A percentile compares a stretch with the other conserved stretches of the same genome.
Conservation (phyloP, 2,888 invertebrate species). For the Coenonympha arcania region DNA sequence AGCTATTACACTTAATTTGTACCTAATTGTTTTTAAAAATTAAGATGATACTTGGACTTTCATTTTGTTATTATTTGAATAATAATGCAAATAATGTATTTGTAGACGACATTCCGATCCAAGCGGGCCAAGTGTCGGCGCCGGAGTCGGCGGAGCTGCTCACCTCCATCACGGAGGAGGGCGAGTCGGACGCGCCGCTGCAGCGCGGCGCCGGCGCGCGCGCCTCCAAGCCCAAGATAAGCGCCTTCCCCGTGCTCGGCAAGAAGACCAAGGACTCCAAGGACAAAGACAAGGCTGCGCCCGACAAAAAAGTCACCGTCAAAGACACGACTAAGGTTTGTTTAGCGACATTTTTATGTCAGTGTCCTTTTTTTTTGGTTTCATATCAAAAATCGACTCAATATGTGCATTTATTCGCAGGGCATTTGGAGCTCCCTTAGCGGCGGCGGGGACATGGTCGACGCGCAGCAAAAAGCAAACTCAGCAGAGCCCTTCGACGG, state of each 20-base stretch:
- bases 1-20: too few relatives aligned
- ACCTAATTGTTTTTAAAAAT: too few relatives aligned
- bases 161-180: conserved; percentile 80
- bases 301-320: conserved; percentile 62
- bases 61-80: too few relatives aligned
- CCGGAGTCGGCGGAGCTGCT: conserved; percentile 74
- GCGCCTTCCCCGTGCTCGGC: conserved; percentile 76
- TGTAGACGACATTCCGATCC: conserved; percentile 90
- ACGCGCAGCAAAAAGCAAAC: conserved; percentile 62
- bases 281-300: conserved; percentile 52
- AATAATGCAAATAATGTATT: neutral
- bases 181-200: conserved; percentile 71
- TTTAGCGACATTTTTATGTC: too few relatives aligned
- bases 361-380: too few relatives aligned
- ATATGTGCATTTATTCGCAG: too few relatives aligned
- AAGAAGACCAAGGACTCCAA: conserved; percentile 76
- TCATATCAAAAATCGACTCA: too few relatives aligned
- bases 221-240: conserved; percentile 76
- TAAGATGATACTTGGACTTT: too few relatives aligned
- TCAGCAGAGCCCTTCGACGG: conserved; percentile 53
- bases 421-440: conserved; percentile 65
- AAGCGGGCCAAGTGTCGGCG: conserved; percentile 78
- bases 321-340: too few relatives aligned
- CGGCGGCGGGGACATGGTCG: conserved; percentile 65
- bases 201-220: conserved; percentile 68